Evolutionary conservation across 2,113 vertebrate genomes (phyloP).

Genomic region (Fulica atra): DNA sequence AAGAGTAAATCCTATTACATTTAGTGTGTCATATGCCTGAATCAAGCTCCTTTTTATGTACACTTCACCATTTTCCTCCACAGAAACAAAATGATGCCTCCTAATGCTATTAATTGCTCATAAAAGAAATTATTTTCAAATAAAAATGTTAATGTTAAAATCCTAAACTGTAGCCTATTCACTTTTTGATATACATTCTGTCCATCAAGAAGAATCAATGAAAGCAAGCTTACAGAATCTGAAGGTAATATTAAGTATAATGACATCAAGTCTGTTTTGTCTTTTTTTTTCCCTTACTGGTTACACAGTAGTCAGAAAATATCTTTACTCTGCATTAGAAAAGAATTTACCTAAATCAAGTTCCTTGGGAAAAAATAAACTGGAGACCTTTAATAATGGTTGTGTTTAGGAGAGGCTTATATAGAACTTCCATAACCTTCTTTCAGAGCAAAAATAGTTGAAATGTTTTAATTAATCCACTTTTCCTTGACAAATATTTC

Average conservation of each 20-base stretch:
- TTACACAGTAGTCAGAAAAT: not conserved
- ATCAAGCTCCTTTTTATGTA: not conserved
- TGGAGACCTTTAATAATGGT: not conserved
- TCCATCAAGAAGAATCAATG: not conserved
- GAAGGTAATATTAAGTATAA: not conserved
- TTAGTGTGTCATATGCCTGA: not conserved
- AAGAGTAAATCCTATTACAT: not conserved
- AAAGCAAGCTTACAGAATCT: not conserved
- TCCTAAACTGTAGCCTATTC: not conserved
- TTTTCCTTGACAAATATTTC: slow-evolving; percentile 29
- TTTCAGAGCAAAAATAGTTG: not conserved
- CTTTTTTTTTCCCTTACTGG: not conserved
- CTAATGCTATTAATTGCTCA: not conserved
- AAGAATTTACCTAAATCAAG: not conserved
- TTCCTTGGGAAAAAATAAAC: not conserved
- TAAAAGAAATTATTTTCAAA: not conserved
- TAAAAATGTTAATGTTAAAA: not conserved
- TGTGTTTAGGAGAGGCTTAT: not conserved
- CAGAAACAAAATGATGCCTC: not conserved
- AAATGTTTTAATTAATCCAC: slow-evolving; percentile 38
- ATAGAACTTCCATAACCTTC: not conserved
- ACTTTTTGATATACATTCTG: not conserved
- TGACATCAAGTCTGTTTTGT: not conserved
- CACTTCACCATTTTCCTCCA: not conserved
- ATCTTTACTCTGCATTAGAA: not conserved